Evolutionary conservation across 2,888 invertebrate genomes (phyloP), one percentile per base, ranked within the genome.

Genomic region (Ophion obscuratus): DNA sequence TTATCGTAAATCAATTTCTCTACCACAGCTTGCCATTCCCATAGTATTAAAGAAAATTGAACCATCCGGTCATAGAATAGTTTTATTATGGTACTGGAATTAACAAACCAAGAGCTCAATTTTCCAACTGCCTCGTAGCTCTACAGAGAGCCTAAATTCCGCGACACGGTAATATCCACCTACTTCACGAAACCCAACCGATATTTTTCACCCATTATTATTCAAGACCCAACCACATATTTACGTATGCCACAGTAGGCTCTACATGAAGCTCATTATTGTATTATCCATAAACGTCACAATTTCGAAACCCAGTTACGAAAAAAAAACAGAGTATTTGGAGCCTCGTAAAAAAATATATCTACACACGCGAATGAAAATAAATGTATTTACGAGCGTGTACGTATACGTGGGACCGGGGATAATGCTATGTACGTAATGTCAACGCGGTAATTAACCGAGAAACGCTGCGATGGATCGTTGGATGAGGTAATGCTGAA

Each of bases 361-460:
- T 61, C 20, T 61, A 53, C 17, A 53, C 14, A 53, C 4, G 66
- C 2, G 24, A n/a, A 44, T n/a, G n/a, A 78, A 93, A 91, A 92
- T 92, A 90, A 91, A 90, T 90, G 92, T 92, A 91, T 91, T 92
- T 92, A 92, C 89, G 91, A 89, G 92, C 27, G 40, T 90, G 36
- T 7, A 40, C 1, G 40, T 40, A 40, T 57, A 92, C 90, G 89
- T 81, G 59, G 70, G 67, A 78, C 57, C 57, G 59, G 27, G 70
- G 67, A 73, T 31, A 64, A 81, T 81, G 81, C 36, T 47, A 61
- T 57, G 40, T 71, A 71, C 89, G 89, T 92, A 91, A 93, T 92
- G 92, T 92, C 92, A 93, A 92, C 91, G 91, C 89, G 70, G 57
- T 86, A 81, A 83, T 77, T 66, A 76, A 40, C 67, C 24, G 44